These are phyloP conservation scores for Apotomis turbidana DNA, from an alignment of 2,888 invertebrate species.

Conservation along the genomic window DNA sequence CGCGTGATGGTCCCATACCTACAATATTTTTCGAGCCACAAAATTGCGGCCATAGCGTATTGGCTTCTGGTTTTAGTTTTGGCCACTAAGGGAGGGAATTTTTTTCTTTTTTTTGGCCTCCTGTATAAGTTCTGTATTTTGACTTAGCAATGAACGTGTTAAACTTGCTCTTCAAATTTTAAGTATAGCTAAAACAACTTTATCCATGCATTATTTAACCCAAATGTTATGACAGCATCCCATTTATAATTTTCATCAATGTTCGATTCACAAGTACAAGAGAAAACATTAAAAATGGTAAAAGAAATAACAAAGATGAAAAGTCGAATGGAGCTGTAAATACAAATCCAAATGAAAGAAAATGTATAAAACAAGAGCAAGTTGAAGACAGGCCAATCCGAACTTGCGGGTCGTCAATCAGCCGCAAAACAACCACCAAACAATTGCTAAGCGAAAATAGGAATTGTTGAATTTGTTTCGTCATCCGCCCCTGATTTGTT, in stretches of 20 bases:
- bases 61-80: no score
- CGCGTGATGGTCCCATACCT: no score
- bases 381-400: conserved; percentile 52
- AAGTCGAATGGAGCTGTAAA: conserved; percentile 25
- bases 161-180: no score
- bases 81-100: no score
- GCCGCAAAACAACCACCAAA: conserved; percentile 47
- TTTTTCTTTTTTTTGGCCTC: no score
- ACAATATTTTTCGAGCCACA: no score
- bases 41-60: no score
- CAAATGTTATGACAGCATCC: background rate
- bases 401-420: conserved; percentile 55
- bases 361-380: conserved; percentile 39
- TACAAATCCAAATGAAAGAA: conserved; percentile 37
- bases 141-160: no score
- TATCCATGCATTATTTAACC: background rate
- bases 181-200: background rate
- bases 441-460: conserved; percentile 47
- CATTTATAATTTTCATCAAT: background rate
- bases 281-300: conserved; percentile 3
- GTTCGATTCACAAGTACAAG: background rate
- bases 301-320: conserved; percentile 17
- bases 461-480: conserved; percentile 56
- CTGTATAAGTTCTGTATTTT: no score
- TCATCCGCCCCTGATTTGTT: conserved; percentile 55